Base-by-base conservation (phyloP, 2,113 vertebrate species). In the Ophthalmolycus amberensis region DNA sequence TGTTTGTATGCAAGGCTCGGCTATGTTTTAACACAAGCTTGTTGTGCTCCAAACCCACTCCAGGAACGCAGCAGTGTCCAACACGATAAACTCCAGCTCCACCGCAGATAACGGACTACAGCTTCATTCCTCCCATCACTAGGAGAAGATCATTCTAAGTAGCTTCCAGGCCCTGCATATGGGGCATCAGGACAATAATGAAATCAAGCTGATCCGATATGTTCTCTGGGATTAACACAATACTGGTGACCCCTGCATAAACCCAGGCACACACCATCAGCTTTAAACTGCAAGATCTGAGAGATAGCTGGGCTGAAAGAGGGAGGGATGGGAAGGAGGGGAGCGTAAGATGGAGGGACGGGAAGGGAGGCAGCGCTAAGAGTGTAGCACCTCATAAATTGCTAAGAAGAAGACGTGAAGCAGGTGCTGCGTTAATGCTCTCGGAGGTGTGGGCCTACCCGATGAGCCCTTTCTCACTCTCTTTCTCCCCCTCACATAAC, bases 361-460 rank as follows among this genome's bases (percentile, higher is more conserved):
- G 52, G 46, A 65, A 52, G 46, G 66, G 76, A 76, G 83, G 68
- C 73, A 46, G 68, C 20, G 25, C 67, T 29, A 68, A 75, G 77
- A 73, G 60, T 29, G 77, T 71, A 77, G 77, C 70, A 59, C 68
- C 90, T 92, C 84, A 94, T 95, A 69, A 89, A 95, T 93, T 92
- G 92, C 60, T 77, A 70, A 93, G 85, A 92, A 86, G 67, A 85
- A 59, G 56, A 59, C 62, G 52, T 73, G 89, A 94, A 93, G 93
- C 95, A 95, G 95, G 95, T 95, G 95, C 84, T 93, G 85, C 65
- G 79, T 68, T 77, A 88, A 86, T 80, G 79, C 83, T 83, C 56
- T 16, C 32, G 77, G 75, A 59, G 76, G 75, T 54, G 70, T 71
- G 29, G 77, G 72, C 63, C 58, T 40, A 60, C 58, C 68, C 56